A percentile compares a stretch with the other conserved stretches of the same genome.
phyloP scores from a whole-genome alignment of 2,888 invertebrate genomes.

The Marasmarcha lunaedactyla region DNA sequence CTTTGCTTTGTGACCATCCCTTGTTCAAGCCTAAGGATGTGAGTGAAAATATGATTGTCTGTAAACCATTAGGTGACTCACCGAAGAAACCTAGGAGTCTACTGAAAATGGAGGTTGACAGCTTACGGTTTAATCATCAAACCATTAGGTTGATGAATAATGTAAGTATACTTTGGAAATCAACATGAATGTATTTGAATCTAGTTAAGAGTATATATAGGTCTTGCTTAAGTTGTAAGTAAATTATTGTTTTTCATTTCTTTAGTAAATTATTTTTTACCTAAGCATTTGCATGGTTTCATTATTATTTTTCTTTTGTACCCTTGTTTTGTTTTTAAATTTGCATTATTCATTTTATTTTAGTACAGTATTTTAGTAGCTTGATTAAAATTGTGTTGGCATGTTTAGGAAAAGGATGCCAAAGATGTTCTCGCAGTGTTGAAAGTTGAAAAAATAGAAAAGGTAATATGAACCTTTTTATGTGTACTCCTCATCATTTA shows the following conservation, averaged over 20 bases:
- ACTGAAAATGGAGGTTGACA: conserved; percentile 78
- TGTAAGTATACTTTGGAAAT: conserved; percentile 36
- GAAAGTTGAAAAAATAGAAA: conserved; percentile 67
- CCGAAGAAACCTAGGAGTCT: conserved; percentile 81
- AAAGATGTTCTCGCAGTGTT: conserved; percentile 67
- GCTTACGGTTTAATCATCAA: conserved; percentile 75
- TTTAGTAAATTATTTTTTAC: neutral
- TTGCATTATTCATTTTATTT: no score
- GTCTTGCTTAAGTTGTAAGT: no score
- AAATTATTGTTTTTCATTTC: conserved; percentile 8
- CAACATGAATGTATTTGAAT: no score
- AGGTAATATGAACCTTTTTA: conserved; percentile 60
- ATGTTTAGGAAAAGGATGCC: conserved; percentile 53
- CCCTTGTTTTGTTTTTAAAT: no score
- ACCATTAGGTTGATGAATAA: conserved; percentile 39
- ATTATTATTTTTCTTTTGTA: neutral
- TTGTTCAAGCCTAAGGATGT: conserved; percentile 84
- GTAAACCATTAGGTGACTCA: conserved; percentile 74
- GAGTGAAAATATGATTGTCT: conserved; percentile 82
- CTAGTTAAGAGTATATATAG: neutral
- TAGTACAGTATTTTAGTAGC: neutral
- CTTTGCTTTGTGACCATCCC: conserved; percentile 89
- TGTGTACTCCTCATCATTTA: no score
- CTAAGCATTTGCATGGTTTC: conserved; percentile 3
- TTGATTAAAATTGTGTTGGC: conserved; percentile 38